These are phyloP conservation scores for Melanotaenia maccullochi DNA, from an alignment of 2,797 vertebrate species.

Conservation along the genomic window DNA sequence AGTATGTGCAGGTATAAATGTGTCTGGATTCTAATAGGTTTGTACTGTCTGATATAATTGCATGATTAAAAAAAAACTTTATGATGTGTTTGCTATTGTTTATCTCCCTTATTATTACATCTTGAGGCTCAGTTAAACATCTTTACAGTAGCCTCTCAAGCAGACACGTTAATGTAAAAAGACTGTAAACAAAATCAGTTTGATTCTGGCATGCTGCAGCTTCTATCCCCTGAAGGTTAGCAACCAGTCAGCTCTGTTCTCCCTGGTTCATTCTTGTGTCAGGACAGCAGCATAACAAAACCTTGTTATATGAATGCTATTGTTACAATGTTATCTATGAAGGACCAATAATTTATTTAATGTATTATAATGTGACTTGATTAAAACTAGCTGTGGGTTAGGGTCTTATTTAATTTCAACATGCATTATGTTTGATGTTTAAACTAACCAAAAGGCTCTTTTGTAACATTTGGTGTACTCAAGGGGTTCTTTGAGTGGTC, in stretches of 20 bases:
- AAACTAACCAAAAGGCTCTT: conserved; percentile 20
- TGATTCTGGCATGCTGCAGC: background rate
- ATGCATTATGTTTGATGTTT: conserved; percentile 27
- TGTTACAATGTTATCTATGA: background rate
- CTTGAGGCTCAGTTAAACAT: background rate
- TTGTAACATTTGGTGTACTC: conserved; percentile 22
- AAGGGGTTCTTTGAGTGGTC: conserved; percentile 2
- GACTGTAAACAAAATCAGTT: background rate
- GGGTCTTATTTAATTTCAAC: conserved; percentile 8
- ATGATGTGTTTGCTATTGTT: background rate
- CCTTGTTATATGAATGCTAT: background rate
- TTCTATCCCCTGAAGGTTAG: background rate
- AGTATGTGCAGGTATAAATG: too few species aligned
- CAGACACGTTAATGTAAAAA: background rate
- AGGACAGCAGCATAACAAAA: background rate
- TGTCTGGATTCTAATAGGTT: too few species aligned
- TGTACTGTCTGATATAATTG: too few species aligned
- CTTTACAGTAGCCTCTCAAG: background rate
- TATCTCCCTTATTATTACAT: background rate
- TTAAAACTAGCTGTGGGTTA: background rate
- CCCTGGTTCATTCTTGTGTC: background rate
- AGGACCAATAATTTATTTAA: background rate
- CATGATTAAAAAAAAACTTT: too few species aligned
- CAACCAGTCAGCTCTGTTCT: background rate
- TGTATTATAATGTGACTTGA: background rate